phyloP scores from a whole-genome alignment of 2,888 invertebrate species.

The Schizotus pectinicornis region DNA sequence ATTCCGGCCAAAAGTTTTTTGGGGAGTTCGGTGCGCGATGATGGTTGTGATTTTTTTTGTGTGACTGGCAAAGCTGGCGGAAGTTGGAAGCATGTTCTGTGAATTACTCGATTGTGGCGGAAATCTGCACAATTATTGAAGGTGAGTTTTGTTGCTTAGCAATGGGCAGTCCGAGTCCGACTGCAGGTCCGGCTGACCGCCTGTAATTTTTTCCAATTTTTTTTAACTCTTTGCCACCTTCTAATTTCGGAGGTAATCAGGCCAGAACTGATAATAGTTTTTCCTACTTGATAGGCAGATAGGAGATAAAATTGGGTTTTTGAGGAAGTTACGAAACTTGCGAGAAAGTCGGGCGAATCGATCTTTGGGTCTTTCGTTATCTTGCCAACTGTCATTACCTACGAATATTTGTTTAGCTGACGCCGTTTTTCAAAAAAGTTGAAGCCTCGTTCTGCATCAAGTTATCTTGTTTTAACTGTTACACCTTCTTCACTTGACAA shows the following conservation, averaged over 20 bases:
- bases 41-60: conserved; percentile 12
- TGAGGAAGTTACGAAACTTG: no score
- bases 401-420: no score
- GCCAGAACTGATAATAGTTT: not conserved
- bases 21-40: conserved; percentile 4
- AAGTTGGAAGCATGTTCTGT: conserved; percentile 26
- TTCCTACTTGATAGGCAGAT: not conserved
- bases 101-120: conserved; percentile 17
- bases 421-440: no score
- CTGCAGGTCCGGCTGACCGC: not conserved
- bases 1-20: not conserved
- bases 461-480: no score
- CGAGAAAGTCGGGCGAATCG: no score
- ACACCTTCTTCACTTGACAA: no score
- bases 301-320: not conserved
- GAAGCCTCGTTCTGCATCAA: no score
- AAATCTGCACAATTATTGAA: conserved; percentile 21
- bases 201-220: not conserved
- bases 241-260: no score
- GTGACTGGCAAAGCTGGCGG: conserved; percentile 12
- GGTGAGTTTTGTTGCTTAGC: conserved; percentile 16
- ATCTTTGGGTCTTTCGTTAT: no score
- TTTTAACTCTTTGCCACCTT: no score
- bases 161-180: not conserved
- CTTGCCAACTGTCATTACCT: no score